phyloP scores from a whole-genome alignment of 2,113 vertebrate species.

The Lepus timidus region DNA sequence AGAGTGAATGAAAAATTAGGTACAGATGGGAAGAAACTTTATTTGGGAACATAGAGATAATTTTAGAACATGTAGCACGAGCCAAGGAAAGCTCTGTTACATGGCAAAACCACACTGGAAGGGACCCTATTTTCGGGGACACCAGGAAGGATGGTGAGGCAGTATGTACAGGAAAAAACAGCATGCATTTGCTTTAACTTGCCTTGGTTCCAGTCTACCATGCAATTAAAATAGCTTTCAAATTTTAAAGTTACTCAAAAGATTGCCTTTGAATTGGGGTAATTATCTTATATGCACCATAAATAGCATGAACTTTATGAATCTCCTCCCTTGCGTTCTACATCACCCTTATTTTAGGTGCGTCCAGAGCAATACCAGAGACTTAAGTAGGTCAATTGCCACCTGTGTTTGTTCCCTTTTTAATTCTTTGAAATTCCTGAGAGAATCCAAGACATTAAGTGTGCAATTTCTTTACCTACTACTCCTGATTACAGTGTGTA shows the following conservation, averaged over 20 bases:
- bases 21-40: background rate
- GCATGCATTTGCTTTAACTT: background rate
- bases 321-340: background rate
- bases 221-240: constrained; percentile 37
- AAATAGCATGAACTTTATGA: background rate
- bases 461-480: background rate
- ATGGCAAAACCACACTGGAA: background rate
- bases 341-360: background rate
- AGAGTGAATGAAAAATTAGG: constrained; percentile 15
- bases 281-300: constrained; percentile 25
- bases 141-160: background rate
- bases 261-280: background rate
- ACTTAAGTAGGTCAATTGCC: constrained; percentile 29
- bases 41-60: constrained; percentile 5
- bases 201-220: background rate
- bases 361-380: background rate
- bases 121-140: background rate
- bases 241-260: constrained; percentile 39
- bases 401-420: constrained; percentile 8
- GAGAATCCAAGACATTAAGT: constrained; percentile 31
- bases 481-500: background rate
- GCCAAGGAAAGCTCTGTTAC: background rate
- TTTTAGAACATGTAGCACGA: background rate
- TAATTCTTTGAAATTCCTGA: constrained; percentile 25
- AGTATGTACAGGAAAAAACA: background rate